These are phyloP conservation scores for Sphaerophoria rueppellii DNA, from an alignment of 2,888 invertebrate genomes.

Conservation along the genomic window DNA sequence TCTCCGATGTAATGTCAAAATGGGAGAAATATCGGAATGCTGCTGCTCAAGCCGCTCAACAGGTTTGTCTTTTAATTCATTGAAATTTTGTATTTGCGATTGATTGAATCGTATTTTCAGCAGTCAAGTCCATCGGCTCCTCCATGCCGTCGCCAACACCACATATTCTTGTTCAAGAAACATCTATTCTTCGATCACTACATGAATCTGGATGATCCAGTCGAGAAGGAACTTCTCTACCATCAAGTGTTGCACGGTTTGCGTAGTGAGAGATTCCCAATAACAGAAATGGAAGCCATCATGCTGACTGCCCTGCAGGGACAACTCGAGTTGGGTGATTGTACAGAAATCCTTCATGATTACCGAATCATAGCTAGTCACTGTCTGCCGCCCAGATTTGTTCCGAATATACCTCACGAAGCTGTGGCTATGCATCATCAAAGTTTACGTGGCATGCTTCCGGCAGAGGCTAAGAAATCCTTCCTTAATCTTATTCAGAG, in stretches of 20 bases:
- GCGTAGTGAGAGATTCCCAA: constrained; percentile 94
- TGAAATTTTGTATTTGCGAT: background rate
- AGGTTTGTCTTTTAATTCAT: constrained; percentile 73
- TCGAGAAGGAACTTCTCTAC: constrained; percentile 96
- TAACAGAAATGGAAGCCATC: constrained; percentile 96
- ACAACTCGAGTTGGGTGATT: constrained; percentile 95
- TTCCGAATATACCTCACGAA: constrained; percentile 89
- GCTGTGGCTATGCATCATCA: constrained; percentile 96
- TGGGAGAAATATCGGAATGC: constrained; percentile 95
- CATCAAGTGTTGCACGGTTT: constrained; percentile 96
- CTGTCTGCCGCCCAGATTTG: constrained; percentile 92
- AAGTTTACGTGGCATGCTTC: constrained; percentile 92
- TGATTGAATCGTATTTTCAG: constrained; percentile 75
- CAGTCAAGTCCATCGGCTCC: constrained; percentile 78
- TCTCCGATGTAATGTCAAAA: constrained; percentile 96
- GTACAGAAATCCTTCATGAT: constrained; percentile 86
- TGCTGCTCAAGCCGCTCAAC: constrained; percentile 84
- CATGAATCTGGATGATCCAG: constrained; percentile 90
- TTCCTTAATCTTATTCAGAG: constrained; percentile 96
- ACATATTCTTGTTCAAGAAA: constrained; percentile 90
- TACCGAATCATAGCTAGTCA: constrained; percentile 89
- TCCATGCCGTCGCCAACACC: constrained; percentile 84
- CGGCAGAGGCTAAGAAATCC: constrained; percentile 94
- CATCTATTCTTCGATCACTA: constrained; percentile 91
- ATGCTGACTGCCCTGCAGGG: constrained; percentile 97